A percentile compares a stretch with the other conserved stretches of the same genome.
Conservation (phyloP, 2,113 vertebrate genomes). For the Uria aalge region DNA sequence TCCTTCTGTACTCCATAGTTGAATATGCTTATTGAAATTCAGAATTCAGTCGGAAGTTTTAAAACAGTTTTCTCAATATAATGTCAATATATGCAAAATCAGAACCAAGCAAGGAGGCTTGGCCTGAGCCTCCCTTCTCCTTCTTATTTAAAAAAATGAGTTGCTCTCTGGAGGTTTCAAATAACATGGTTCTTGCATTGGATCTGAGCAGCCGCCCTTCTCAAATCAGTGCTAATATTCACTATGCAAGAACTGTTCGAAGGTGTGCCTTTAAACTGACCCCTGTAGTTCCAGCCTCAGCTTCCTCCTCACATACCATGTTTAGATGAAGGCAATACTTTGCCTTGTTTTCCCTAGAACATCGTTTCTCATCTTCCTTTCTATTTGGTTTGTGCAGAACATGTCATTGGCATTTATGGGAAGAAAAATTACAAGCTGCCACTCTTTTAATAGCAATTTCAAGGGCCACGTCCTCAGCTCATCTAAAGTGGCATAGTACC, state of each 20-base stretch:
- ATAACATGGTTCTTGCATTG: neutral
- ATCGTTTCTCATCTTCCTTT: neutral
- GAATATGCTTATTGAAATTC: neutral
- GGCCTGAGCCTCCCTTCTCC: neutral
- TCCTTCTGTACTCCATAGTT: neutral
- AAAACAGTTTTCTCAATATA: neutral
- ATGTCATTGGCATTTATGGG: neutral
- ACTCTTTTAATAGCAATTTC: neutral
- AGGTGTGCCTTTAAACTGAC: neutral
- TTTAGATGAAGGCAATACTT: neutral
- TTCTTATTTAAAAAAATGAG: neutral
- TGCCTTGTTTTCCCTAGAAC: neutral
- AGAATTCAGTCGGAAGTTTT: neutral
- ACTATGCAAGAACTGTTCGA: neutral
- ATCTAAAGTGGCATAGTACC: neutral
- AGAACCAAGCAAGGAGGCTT: neutral
- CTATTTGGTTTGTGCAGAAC: neutral
- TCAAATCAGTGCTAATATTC: neutral
- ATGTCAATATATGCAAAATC: neutral
- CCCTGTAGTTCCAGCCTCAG: neutral
- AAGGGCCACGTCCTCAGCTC: neutral
- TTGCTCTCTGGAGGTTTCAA: neutral
- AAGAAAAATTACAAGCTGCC: neutral
- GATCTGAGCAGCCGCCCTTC: neutral
- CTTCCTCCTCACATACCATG: neutral